These are phyloP conservation scores for Drosophila parabipectinata DNA, from an alignment of 1,140 invertebrate genomes.

Conservation along the genomic window DNA sequence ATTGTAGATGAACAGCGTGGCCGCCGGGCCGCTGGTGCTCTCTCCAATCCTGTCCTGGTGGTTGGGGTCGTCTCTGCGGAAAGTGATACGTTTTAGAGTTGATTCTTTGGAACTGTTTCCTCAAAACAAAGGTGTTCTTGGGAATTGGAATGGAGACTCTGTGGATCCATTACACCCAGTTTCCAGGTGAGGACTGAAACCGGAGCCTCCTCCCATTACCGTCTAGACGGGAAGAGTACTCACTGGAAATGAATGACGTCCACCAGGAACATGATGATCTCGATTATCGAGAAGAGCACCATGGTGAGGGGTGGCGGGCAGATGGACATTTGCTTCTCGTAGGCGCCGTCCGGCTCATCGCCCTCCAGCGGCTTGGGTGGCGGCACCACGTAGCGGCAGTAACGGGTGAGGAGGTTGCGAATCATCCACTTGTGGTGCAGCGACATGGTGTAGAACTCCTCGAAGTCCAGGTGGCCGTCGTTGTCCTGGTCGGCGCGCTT, in stretches of 20 bases:
- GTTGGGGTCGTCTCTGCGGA: conserved; percentile 73
- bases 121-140: neutral
- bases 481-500: conserved; percentile 89
- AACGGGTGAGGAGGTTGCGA: conserved; percentile 86
- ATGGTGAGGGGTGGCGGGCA: conserved; percentile 94
- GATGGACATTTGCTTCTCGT: conserved; percentile 94
- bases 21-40: conserved; percentile 89
- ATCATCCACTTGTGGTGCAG: conserved; percentile 86
- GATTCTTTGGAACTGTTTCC: neutral
- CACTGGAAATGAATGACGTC: conserved; percentile 86
- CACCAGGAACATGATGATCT: conserved; percentile 89
- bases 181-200: neutral
- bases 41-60: conserved; percentile 77
- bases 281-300: conserved; percentile 90
- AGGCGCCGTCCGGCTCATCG: conserved; percentile 88
- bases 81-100: neutral
- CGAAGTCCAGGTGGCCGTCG: conserved; percentile 90
- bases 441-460: conserved; percentile 93
- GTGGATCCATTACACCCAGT: neutral
- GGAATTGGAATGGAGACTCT: neutral
- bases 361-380: conserved; percentile 84
- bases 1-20: conserved; percentile 94
- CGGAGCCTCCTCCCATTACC: neutral
- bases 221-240: conserved; percentile 19
- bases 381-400: conserved; percentile 86